Evolutionary conservation across 2,888 invertebrate genomes (phyloP).

Genomic region (Volucella bombylans): DNA sequence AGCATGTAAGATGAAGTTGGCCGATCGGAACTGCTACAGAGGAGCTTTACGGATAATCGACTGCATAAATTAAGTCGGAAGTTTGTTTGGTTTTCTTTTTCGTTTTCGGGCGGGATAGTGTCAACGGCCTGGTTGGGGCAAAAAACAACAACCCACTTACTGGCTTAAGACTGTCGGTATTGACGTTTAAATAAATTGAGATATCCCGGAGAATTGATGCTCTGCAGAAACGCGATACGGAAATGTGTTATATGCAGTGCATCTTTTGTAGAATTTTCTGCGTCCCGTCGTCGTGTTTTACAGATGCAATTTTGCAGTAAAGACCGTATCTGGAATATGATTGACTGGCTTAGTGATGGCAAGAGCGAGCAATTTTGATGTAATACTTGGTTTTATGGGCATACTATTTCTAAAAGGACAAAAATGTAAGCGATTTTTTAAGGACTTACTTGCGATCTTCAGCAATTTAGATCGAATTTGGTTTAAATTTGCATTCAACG

Average conservation of each 20-base stretch:
- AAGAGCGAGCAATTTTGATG: not conserved
- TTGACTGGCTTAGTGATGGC: constrained; percentile 13
- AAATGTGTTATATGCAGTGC: too few species aligned
- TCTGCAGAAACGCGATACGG: constrained; percentile 22
- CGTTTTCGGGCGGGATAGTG: constrained; percentile 39
- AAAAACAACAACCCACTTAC: constrained; percentile 50
- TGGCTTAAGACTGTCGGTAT: constrained; percentile 38
- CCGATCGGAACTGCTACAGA: not conserved
- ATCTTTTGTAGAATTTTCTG: too few species aligned
- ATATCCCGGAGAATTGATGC: constrained; percentile 56
- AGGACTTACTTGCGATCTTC: too few species aligned
- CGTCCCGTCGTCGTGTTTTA: too few species aligned
- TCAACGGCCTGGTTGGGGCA: constrained; percentile 49
- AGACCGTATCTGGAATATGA: not conserved
- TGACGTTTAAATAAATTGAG: constrained; percentile 66
- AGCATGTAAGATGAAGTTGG: not conserved
- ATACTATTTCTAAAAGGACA: too few species aligned
- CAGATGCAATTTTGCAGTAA: not conserved
- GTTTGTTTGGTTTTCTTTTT: constrained; percentile 12
- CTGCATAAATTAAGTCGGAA: constrained; percentile 49
- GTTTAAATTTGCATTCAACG: too few species aligned
- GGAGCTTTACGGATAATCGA: constrained; percentile 16
- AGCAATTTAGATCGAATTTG: too few species aligned
- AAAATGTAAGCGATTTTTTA: too few species aligned
- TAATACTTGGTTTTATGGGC: too few species aligned